Percentiles rank a stretch among this genome's conserved stretches.
Conservation (phyloP, 2,888 invertebrate genomes). For the Drosophila setosimentum region DNA sequence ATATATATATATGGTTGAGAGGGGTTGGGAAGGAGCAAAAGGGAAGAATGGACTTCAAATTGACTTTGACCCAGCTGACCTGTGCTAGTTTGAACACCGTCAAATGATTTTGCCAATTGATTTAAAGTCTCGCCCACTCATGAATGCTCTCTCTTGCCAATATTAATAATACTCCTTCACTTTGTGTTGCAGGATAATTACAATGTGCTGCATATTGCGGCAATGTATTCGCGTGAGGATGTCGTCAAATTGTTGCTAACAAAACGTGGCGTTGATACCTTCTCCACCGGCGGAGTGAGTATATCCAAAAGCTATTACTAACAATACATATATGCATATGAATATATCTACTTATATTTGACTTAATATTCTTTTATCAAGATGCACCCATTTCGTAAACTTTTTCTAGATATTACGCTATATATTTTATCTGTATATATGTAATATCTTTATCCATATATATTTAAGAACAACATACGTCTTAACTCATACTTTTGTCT, state of each 20-base stretch:
- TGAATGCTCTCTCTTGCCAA: not conserved
- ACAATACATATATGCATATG: too few species aligned
- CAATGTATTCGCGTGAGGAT: constrained; percentile 97
- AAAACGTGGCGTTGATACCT: constrained; percentile 96
- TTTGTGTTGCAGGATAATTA: constrained; percentile 93
- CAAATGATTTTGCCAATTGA: constrained; percentile 66
- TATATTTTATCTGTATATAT: too few species aligned
- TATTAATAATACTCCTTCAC: not conserved
- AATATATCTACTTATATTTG: not conserved
- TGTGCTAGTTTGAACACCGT: constrained; percentile 44
- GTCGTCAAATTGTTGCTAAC: constrained; percentile 95
- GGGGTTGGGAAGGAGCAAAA: not conserved
- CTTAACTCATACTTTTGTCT: not conserved
- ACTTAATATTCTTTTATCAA: not conserved
- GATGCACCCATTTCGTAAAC: not conserved
- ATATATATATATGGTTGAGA: too few species aligned
- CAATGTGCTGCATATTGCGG: constrained; percentile 97
- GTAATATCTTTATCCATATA: not conserved
- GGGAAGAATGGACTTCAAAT: not conserved
- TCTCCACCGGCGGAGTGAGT: constrained; percentile 97
- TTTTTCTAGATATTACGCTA: not conserved
- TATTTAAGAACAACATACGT: too few species aligned
- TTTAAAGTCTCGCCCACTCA: constrained; percentile 39
- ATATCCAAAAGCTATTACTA: constrained; percentile 21
- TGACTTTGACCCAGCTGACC: constrained; percentile 76